Evolutionary conservation across 2,797 vertebrate genomes (phyloP).

Genomic region (Rachycentron canadum): DNA sequence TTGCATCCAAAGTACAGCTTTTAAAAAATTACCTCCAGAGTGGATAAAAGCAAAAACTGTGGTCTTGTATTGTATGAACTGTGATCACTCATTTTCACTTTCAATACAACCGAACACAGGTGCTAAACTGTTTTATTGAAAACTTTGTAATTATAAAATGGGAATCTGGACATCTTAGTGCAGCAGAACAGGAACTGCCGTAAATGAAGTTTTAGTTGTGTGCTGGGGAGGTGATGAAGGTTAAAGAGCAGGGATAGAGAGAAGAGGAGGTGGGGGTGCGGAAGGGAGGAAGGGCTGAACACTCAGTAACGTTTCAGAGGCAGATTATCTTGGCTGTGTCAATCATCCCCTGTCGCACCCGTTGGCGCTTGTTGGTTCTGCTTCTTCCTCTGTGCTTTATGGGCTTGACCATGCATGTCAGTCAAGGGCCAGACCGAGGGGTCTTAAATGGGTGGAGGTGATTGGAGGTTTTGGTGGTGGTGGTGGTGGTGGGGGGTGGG

Average conservation of each 20-base stretch:
- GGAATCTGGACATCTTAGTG: not conserved
- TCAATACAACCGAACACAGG: not conserved
- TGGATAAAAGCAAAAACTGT: not conserved
- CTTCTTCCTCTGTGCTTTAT: slow-evolving; percentile 42
- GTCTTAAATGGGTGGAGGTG: slow-evolving; percentile 44
- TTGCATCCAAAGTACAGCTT: not conserved
- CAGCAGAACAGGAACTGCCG: not conserved
- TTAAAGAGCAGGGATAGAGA: not conserved
- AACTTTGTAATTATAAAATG: not conserved
- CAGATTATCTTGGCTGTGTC: slow-evolving; percentile 60
- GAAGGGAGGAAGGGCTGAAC: slow-evolving; percentile 47
- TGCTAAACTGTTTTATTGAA: not conserved
- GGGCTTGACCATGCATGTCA: slow-evolving; percentile 60
- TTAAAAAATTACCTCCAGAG: not conserved
- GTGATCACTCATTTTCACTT: not conserved
- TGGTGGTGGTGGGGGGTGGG: slow-evolving; percentile 42
- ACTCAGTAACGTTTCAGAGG: slow-evolving; percentile 42
- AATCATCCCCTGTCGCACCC: slow-evolving; percentile 54
- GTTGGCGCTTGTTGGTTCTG: slow-evolving; percentile 45
- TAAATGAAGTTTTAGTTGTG: not conserved
- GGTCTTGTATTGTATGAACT: not conserved
- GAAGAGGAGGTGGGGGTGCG: not conserved
- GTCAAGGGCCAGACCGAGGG: slow-evolving; percentile 49
- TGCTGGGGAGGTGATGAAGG: not conserved
- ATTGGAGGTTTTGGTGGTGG: slow-evolving; percentile 30